Base-by-base conservation (phyloP, 2,113 vertebrate species). In the Atractosteus spatula region DNA sequence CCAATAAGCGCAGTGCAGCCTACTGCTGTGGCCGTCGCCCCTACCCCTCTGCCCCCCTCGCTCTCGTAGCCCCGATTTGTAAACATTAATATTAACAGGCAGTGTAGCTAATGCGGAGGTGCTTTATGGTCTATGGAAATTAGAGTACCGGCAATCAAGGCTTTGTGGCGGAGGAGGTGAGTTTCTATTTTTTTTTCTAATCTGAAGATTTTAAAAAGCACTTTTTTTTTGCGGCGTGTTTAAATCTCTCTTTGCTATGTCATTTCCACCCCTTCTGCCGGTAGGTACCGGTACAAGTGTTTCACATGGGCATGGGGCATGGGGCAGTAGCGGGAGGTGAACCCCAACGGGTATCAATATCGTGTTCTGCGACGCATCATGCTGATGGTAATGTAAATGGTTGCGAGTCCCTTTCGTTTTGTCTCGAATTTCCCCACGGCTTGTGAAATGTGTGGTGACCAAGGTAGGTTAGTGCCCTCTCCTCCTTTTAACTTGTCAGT, bases 131-230 rank as follows among this genome's bases (percentile, higher is more conserved):
- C 68, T 82, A 81, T 80, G 85, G 84, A 84, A 78, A 68, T 70
- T 69, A 77, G 77, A 11, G 78, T 71, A 82, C 57, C 54, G 71
- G 57, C 70, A 4, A 47, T 68, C 45, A 68, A 55, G 73, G 70
- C 74, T 70, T 72, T 16, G 77, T 78, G 87, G 82, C 84, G 76
- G 70, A 74, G 45, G 67, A 82, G 88, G 88, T 87, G 80, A 87
- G 89, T 85, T 41, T 29, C 55, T 61, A 62, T 7, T 14, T 69
- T 16, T 12, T 29, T 0, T 29, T 29, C 29, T 13, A 54, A 66
- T 43, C 12, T 72, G 5, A 14, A 41, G 29, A 64, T 72, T n/a
- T 73, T 59, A 68, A 67, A 65, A 47, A 12, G 17, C 47, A 3
- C 8, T 4, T 64, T 41, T 55, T 41, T 16, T 62, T 66, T 29